Evolutionary conservation across 2,888 invertebrate genomes (phyloP), one percentile per base, ranked within the genome.

Genomic region (Cheilosia variabilis): DNA sequence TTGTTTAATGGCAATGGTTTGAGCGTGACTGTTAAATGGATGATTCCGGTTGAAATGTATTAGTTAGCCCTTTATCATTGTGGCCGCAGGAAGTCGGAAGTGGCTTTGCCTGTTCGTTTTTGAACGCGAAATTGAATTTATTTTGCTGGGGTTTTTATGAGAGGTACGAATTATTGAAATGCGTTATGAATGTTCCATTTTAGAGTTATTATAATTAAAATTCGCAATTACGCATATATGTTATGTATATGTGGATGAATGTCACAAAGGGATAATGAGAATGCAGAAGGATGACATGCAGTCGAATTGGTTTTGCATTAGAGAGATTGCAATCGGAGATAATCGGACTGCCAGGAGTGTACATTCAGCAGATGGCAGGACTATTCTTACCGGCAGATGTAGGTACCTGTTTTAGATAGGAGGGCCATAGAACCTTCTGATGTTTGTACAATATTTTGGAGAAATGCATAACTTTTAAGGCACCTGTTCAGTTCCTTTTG

Each of bases 201-300:
- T 71, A 50, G 43, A 73, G 58, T 78, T 68, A 78, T 83, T 83
- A 31, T 31, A 83, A 78, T 83, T 83, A 79, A 78, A 73, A 83
- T 83, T 75, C 69, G 69, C 79, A 69, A 84, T 79, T 71, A 79
- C 55, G 31, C 31, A 31, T 9, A 19, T 19, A 1, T 1, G 19
- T 1, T 3, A 31, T 31, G 7, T 9, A 53, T 31, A 53, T 31
- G 31, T 31, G 43, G 63, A 27, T 15, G 57, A 66, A 60, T 69
- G 47, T 37, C 45, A 57, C 57, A 45, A 50, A 69, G 37, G 65
- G 53, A 71, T 62, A 82, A 82, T 66, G 71, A 37, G 27, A 76
- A 58, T 50, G 45, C n/a, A 2, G 15, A 13, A 13, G 24, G n/a
- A 17, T 19, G 27, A 10, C 10, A 27, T 9, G 10, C n/a, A 31